Conservation (phyloP, 2,888 invertebrate species). For the Heteromurus nitidus region DNA sequence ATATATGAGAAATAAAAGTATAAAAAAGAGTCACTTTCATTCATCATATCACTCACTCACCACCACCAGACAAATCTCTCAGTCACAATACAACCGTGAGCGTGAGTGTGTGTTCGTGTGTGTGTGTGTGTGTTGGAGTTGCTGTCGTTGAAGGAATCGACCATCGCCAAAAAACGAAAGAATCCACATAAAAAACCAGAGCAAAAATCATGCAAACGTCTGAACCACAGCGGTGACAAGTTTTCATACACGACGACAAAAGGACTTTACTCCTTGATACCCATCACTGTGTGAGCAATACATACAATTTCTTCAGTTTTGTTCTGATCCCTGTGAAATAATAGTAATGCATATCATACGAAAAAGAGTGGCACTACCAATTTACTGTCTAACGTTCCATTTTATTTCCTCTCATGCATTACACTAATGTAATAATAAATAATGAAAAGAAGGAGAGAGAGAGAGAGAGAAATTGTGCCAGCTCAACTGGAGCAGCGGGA, state of each 20-base stretch:
- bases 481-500: constrained; percentile 1
- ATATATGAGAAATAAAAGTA: no score
- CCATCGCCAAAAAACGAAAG: no score
- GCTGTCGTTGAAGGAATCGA: no score
- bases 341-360: neutral
- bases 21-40: constrained; percentile 26
- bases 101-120: neutral
- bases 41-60: no score
- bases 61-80: neutral
- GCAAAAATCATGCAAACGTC: constrained; percentile 7
- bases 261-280: neutral
- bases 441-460: constrained; percentile 11
- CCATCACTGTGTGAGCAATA: neutral
- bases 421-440: constrained; percentile 24
- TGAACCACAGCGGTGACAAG: no score
- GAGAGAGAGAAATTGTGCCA: neutral
- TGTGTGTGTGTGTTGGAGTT: neutral
- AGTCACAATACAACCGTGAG: constrained; percentile 6
- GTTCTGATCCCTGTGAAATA: no score
- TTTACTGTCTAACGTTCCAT: constrained; percentile 11
- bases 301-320: no score
- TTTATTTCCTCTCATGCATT: neutral
- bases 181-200: constrained; percentile 6
- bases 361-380: constrained; percentile 12
- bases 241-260: no score